Percentiles rank a stretch among this genome's conserved stretches.
Evolutionary conservation across 2,888 invertebrate genomes (phyloP).

Genomic region (Hypercompe scribonia): DNA sequence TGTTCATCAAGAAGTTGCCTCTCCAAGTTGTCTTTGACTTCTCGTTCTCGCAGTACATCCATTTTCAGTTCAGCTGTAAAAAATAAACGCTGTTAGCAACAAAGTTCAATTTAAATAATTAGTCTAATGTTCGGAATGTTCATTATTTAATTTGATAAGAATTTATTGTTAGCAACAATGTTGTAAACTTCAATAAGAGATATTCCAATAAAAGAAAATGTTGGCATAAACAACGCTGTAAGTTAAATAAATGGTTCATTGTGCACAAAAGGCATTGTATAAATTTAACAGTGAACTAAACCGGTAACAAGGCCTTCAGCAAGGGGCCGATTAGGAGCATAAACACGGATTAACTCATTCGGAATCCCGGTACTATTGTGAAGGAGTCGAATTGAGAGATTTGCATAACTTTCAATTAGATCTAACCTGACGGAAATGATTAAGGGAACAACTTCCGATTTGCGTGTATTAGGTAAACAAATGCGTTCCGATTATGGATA

Average conservation of each 20-base stretch:
- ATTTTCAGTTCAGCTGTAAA: slow-evolving; percentile 97
- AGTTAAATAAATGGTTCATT: slow-evolving; percentile 76
- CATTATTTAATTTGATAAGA: slow-evolving; percentile 19
- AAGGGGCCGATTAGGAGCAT: slow-evolving; percentile 85
- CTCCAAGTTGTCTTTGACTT: slow-evolving; percentile 97
- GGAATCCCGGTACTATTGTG: slow-evolving; percentile 85
- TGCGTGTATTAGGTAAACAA: slow-evolving; percentile 51
- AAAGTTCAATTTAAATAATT: slow-evolving; percentile 18
- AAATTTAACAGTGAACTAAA: slow-evolving; percentile 82
- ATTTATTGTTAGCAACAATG: slow-evolving; percentile 29
- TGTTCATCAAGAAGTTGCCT: slow-evolving; percentile 97
- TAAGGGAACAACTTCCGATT: slow-evolving; percentile 76
- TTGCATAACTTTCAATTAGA: slow-evolving; percentile 87
- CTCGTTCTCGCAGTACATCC: slow-evolving; percentile 97
- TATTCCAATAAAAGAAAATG: slow-evolving; percentile 64
- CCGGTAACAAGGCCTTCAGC: slow-evolving; percentile 81
- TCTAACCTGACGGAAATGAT: slow-evolving; percentile 83
- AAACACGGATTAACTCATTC: slow-evolving; percentile 87
- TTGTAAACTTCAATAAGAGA: slow-evolving; percentile 51
- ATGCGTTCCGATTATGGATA: slow-evolving; percentile 21
- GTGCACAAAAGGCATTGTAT: slow-evolving; percentile 81
- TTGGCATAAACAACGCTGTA: slow-evolving; percentile 69
- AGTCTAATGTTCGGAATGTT: background rate
- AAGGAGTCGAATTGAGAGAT: slow-evolving; percentile 85
- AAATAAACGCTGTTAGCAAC: slow-evolving; percentile 41